Percentiles rank a stretch among this genome's conserved stretches.
These are phyloP conservation scores for Catostomus latipinnis DNA, from an alignment of 2,797 vertebrate species.

Conservation along the genomic window DNA sequence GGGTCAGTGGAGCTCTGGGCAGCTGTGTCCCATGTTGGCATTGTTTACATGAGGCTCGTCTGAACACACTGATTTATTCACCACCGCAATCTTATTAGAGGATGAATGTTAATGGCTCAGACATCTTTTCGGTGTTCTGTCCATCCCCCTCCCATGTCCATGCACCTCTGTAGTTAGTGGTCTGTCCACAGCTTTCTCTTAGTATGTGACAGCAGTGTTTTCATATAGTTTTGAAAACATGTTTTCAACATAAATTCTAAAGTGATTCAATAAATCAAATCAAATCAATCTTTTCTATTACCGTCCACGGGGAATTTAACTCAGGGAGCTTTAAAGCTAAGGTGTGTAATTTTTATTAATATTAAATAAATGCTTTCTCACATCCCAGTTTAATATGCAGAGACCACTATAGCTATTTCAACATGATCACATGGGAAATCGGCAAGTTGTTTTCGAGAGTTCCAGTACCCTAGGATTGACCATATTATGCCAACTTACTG, in stretches of 20 bases:
- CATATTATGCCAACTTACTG: no score
- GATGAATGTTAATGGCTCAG: conserved; percentile 41
- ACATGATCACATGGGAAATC: no score
- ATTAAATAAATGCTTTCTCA: no score
- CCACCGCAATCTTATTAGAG: conserved; percentile 33
- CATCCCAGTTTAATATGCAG: no score
- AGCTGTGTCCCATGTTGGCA: conserved; percentile 64
- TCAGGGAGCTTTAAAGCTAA: no score
- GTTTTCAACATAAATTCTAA: background rate
- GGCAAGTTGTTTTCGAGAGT: no score
- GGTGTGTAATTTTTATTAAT: no score
- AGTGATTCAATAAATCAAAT: background rate
- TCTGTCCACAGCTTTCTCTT: background rate
- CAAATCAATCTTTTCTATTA: background rate
- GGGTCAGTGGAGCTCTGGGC: conserved; percentile 71
- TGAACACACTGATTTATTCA: conserved; percentile 50
- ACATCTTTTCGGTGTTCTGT: conserved; percentile 33
- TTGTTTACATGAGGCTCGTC: conserved; percentile 14
- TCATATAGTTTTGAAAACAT: conserved; percentile 15
- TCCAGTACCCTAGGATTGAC: no score
- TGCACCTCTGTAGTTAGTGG: background rate
- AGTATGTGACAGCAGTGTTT: background rate
- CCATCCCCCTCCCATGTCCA: background rate
- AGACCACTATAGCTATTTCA: no score
- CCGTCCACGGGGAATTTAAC: no score